Percentiles rank a stretch among this genome's conserved stretches.
Conservation (phyloP, 2,797 vertebrate genomes). For the Etheostoma nigrum region DNA sequence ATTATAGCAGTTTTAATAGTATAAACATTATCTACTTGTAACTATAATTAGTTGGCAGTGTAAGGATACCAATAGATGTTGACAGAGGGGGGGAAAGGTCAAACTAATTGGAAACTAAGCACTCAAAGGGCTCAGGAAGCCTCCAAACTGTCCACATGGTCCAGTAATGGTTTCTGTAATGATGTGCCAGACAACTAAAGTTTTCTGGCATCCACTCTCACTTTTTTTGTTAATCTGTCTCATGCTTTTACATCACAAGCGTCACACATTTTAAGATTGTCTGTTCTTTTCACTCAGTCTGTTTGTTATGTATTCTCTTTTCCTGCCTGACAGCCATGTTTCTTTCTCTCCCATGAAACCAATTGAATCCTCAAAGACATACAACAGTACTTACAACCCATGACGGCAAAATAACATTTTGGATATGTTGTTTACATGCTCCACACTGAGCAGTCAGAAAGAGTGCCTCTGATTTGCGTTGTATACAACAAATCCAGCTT, state of each 20-base stretch:
- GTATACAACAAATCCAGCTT: slow-evolving; percentile 22
- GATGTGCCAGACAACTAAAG: slow-evolving; percentile 18
- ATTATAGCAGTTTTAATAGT: slow-evolving; percentile 8
- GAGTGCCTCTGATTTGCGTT: neutral
- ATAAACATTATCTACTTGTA: slow-evolving; percentile 15
- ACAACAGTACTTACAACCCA: slow-evolving; percentile 19
- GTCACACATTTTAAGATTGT: slow-evolving; percentile 18
- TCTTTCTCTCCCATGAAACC: slow-evolving; percentile 17
- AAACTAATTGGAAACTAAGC: slow-evolving; percentile 33
- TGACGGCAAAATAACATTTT: slow-evolving; percentile 18
- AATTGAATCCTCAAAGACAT: slow-evolving; percentile 2
- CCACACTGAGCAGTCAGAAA: slow-evolving; percentile 11
- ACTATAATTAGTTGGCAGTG: slow-evolving; percentile 17
- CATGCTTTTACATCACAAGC: slow-evolving; percentile 13
- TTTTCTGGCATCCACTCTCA: slow-evolving; percentile 6
- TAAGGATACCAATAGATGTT: slow-evolving; percentile 4
- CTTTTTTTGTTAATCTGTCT: slow-evolving; percentile 15
- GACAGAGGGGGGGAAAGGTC: slow-evolving; percentile 40
- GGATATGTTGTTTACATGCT: slow-evolving; percentile 23
- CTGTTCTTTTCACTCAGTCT: neutral
- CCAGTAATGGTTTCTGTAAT: slow-evolving; percentile 24
- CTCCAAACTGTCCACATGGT: slow-evolving; percentile 33
- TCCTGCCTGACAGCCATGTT: neutral
- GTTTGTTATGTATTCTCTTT: neutral
- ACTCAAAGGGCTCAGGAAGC: slow-evolving; percentile 20